Evolutionary conservation across 2,113 vertebrate species (phyloP).

Genomic region (Gymnogyps californianus): DNA sequence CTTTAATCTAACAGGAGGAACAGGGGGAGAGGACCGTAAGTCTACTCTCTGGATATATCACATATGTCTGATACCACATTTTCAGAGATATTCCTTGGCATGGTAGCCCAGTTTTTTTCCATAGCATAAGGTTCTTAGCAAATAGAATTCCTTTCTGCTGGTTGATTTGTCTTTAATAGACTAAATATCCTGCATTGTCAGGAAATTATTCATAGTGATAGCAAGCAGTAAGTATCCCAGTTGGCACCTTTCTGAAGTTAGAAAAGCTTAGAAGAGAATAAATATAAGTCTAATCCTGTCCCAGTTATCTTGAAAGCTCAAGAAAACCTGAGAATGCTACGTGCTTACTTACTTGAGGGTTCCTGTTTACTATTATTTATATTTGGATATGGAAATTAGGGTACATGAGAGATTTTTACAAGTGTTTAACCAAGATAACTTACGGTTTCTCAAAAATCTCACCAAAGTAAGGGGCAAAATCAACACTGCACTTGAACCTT

Average conservation of each 20-base stretch:
- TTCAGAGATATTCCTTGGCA: not conserved
- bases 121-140: not conserved
- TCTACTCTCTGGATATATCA: not conserved
- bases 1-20: not conserved
- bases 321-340: not conserved
- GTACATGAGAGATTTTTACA: not conserved
- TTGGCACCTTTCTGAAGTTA: not conserved
- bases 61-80: not conserved
- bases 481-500: not conserved
- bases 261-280: not conserved
- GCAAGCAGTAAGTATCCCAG: not conserved
- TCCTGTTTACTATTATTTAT: not conserved
- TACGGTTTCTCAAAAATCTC: not conserved
- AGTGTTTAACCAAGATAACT: not conserved
- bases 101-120: not conserved
- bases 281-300: not conserved
- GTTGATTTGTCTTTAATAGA: not conserved
- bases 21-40: not conserved
- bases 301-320: not conserved
- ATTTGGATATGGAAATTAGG: not conserved
- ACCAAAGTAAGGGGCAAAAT: not conserved
- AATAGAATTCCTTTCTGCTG: not conserved
- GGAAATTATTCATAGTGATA: not conserved
- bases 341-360: not conserved
- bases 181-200: not conserved